These are phyloP conservation scores for Trinorchestia longiramus DNA, from an alignment of 1,140 invertebrate genomes.

Conservation along the genomic window DNA sequence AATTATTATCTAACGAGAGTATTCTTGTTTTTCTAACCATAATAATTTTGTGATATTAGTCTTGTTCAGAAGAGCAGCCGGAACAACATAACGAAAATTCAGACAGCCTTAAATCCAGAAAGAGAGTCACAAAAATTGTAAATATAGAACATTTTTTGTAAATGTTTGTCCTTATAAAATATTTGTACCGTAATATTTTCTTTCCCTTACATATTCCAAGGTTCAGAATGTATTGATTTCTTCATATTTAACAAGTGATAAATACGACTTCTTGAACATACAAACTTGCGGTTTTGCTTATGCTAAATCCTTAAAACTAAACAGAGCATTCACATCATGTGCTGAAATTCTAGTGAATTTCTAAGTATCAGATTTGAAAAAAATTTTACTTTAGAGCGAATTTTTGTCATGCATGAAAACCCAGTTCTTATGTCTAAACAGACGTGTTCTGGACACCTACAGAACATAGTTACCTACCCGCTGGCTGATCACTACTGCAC, in stretches of 20 bases:
- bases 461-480: background rate
- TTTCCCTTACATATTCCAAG: background rate
- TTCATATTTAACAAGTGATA: background rate
- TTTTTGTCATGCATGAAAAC: background rate
- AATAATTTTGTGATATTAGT: background rate
- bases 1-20: too few species aligned
- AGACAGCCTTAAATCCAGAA: background rate
- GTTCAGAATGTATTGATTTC: background rate
- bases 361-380: background rate
- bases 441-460: background rate
- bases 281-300: background rate
- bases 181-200: too few species aligned
- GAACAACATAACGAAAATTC: background rate
- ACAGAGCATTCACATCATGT: background rate
- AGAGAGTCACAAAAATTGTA: background rate
- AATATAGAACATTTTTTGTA: too few species aligned
- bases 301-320: background rate
- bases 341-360: background rate
- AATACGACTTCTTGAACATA: background rate
- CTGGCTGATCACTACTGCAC: background rate
- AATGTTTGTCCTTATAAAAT: too few species aligned
- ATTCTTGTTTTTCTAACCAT: background rate
- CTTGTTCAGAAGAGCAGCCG: background rate
- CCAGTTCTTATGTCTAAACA: background rate
- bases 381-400: background rate